Percentiles rank a stretch among this genome's conserved stretches.
phyloP scores from a whole-genome alignment of 2,113 vertebrate species.

The Scomber colias region DNA sequence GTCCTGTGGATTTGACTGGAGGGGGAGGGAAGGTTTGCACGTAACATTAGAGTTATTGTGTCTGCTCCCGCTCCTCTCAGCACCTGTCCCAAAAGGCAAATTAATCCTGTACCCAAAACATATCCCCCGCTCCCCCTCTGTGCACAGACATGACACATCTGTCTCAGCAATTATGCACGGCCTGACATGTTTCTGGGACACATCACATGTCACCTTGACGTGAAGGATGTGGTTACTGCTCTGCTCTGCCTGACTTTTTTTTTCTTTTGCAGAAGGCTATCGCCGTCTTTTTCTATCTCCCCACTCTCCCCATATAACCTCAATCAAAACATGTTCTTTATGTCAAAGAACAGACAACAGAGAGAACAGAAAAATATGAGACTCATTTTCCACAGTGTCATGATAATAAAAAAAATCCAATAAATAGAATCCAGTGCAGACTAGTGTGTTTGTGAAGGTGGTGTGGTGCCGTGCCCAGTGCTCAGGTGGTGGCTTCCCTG shows the following conservation, averaged over 20 bases:
- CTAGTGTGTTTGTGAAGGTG: slow-evolving; percentile 18
- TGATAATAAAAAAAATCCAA: background rate
- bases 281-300: background rate
- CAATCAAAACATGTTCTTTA: slow-evolving; percentile 46
- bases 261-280: background rate
- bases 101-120: slow-evolving; percentile 69
- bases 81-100: slow-evolving; percentile 79
- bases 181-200: slow-evolving; percentile 61
- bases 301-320: slow-evolving; percentile 32
- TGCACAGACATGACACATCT: slow-evolving; percentile 76
- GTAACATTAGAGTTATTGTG: slow-evolving; percentile 82
- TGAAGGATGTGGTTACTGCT: slow-evolving; percentile 48
- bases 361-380: slow-evolving; percentile 21
- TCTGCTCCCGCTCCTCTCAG: slow-evolving; percentile 65
- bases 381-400: background rate
- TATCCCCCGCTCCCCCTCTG: slow-evolving; percentile 36
- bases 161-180: slow-evolving; percentile 66
- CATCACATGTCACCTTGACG: slow-evolving; percentile 54
- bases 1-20: slow-evolving; percentile 34
- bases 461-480: slow-evolving; percentile 59
- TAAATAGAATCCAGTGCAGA: background rate
- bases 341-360: slow-evolving; percentile 30
- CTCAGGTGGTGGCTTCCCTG: slow-evolving; percentile 78
- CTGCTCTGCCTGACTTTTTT: slow-evolving; percentile 17
- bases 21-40: slow-evolving; percentile 22